These are phyloP conservation scores for Syrista parreyssii DNA, from an alignment of 2,888 invertebrate species.

Conservation along the genomic window DNA sequence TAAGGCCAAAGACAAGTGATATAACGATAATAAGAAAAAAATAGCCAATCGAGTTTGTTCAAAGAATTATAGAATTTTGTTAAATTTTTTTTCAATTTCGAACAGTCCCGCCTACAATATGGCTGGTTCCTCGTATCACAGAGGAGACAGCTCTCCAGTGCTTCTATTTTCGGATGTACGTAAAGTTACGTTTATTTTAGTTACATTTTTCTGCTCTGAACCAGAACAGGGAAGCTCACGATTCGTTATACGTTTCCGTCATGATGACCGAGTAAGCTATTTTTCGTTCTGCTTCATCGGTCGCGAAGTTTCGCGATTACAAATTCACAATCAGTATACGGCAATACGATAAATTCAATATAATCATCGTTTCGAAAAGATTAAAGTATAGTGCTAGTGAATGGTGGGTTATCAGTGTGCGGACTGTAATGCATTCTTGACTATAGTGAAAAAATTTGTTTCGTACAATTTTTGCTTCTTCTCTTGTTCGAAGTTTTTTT, in stretches of 20 bases:
- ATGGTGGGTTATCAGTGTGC: background rate
- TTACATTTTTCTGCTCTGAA: constrained; percentile 43
- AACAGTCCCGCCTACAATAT: constrained; percentile 20
- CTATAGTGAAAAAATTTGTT: background rate
- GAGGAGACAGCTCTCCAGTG: constrained; percentile 39
- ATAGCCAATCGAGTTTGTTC: background rate
- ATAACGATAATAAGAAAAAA: background rate
- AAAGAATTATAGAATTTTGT: background rate
- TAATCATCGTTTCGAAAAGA: background rate
- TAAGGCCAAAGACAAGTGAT: constrained; percentile 17
- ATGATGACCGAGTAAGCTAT: constrained; percentile 45
- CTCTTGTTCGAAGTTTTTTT: background rate
- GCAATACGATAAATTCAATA: background rate
- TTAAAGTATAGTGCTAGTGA: background rate
- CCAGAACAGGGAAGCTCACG: constrained; percentile 22
- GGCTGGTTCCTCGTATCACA: constrained; percentile 23
- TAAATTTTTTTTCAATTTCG: constrained; percentile 12
- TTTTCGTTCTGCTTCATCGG: constrained; percentile 10
- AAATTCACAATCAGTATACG: background rate
- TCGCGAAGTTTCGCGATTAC: background rate
- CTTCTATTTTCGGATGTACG: constrained; percentile 19
- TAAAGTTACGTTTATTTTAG: constrained; percentile 44
- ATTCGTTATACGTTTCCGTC: constrained; percentile 24
- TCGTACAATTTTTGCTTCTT: background rate
- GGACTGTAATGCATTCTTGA: background rate